Percentiles rank a stretch among this genome's conserved stretches.
Conservation (phyloP, 1,140 invertebrate species). For the Drosophila funebris region DNA sequence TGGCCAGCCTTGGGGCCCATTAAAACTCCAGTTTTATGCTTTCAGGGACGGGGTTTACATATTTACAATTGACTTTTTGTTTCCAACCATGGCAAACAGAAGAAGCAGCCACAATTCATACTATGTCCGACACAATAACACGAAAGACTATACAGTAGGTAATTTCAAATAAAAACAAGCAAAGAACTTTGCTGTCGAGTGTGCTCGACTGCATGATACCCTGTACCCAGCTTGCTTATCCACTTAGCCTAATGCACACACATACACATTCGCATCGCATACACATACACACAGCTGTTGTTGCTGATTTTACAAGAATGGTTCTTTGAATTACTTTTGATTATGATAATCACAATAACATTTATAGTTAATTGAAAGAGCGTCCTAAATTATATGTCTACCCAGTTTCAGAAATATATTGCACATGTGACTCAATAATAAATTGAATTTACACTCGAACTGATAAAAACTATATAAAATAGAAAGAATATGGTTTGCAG, state of each 20-base stretch:
- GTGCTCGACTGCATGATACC: background rate
- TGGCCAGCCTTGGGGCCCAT: slow-evolving; percentile 68
- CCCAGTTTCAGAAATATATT: too few relatives aligned
- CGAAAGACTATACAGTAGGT: background rate
- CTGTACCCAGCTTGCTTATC: background rate
- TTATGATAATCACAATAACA: background rate
- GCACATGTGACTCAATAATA: too few relatives aligned
- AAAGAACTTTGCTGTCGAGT: background rate
- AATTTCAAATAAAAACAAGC: background rate
- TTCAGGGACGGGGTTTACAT: slow-evolving; percentile 57
- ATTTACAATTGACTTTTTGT: slow-evolving; percentile 67
- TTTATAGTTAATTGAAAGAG: background rate
- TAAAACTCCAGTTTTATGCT: slow-evolving; percentile 67
- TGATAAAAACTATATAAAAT: background rate
- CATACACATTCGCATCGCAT: too few relatives aligned
- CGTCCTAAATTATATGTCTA: too few relatives aligned
- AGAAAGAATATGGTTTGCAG: too few relatives aligned
- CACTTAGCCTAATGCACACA: too few relatives aligned
- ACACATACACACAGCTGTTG: too few relatives aligned
- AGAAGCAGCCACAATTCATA: slow-evolving; percentile 1
- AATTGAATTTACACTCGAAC: background rate
- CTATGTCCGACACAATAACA: background rate
- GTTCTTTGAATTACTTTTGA: background rate
- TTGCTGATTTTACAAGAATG: too few relatives aligned
- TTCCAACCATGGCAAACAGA: background rate